Percentiles rank a stretch among this genome's conserved stretches.
Conservation (phyloP, 2,113 vertebrate species). For the Equus przewalskii region DNA sequence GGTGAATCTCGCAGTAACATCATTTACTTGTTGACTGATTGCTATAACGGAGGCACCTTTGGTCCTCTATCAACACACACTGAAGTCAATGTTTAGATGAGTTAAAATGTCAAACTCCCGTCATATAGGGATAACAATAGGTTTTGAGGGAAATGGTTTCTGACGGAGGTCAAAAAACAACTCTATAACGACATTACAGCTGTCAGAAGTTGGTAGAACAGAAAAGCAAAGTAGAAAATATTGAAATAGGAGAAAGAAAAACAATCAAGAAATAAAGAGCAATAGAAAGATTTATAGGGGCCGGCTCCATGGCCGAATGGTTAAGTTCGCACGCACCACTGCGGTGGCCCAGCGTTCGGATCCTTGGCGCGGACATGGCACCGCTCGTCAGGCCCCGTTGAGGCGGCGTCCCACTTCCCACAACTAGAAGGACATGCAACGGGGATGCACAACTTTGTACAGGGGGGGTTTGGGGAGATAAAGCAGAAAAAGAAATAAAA, state of each 20-base stretch:
- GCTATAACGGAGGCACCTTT: background rate
- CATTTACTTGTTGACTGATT: constrained; percentile 46
- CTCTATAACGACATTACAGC: background rate
- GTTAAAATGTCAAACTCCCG: constrained; percentile 44
- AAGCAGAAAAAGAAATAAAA: background rate
- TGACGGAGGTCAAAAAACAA: constrained; percentile 14
- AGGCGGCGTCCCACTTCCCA: too few relatives aligned
- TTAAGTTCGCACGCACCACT: too few relatives aligned
- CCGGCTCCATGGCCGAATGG: too few relatives aligned
- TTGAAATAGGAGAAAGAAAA: background rate
- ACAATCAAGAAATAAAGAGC: background rate
- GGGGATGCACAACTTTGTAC: too few relatives aligned
- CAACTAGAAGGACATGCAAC: too few relatives aligned
- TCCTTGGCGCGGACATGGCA: too few relatives aligned
- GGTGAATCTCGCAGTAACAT: background rate
- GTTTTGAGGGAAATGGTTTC: background rate
- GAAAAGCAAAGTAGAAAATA: background rate
- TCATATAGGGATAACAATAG: background rate
- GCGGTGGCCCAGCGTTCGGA: too few relatives aligned
- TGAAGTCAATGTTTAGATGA: constrained; percentile 47
- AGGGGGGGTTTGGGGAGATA: too few relatives aligned
- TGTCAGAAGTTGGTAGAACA: background rate
- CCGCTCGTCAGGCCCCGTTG: too few relatives aligned
- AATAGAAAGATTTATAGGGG: background rate
- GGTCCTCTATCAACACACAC: background rate